These are phyloP conservation scores for Drosophila truncata DNA, from an alignment of 1,140 invertebrate genomes.

Conservation along the genomic window DNA sequence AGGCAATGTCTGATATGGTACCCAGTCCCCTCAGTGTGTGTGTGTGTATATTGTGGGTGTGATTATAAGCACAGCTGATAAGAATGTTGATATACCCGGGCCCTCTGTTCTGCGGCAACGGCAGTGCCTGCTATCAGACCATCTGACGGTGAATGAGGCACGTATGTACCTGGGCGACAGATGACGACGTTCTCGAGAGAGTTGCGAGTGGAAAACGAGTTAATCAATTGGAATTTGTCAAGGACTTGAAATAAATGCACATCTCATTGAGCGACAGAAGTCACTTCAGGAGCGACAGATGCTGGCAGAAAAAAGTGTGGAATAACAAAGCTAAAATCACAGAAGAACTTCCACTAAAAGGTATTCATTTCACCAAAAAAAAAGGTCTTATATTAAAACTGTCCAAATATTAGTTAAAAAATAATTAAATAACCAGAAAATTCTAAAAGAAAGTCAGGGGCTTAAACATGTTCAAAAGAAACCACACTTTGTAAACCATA, in stretches of 20 bases:
- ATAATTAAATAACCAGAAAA: too few species aligned
- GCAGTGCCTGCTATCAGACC: slow-evolving; percentile 9
- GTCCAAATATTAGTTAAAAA: neutral
- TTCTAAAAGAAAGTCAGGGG: neutral
- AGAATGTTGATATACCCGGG: slow-evolving; percentile 28
- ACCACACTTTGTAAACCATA: neutral
- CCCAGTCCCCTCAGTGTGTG: neutral
- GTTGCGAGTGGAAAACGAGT: slow-evolving; percentile 25
- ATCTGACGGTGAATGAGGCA: slow-evolving; percentile 32
- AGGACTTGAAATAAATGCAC: slow-evolving; percentile 55
- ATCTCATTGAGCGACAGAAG: slow-evolving; percentile 46
- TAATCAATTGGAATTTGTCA: slow-evolving; percentile 63
- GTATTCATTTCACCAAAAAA: neutral
- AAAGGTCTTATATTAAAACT: neutral
- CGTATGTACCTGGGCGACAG: slow-evolving; percentile 32
- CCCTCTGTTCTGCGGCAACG: neutral
- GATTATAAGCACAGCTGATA: slow-evolving; percentile 40
- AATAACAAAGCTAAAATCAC: neutral
- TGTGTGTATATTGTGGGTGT: slow-evolving; percentile 18
- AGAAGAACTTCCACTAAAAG: neutral
- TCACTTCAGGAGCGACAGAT: slow-evolving; percentile 35
- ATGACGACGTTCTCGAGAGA: slow-evolving; percentile 7
- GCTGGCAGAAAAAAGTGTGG: slow-evolving; percentile 22
- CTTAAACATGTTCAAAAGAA: neutral
- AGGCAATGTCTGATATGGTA: slow-evolving; percentile 27